Evolutionary conservation across 2,888 invertebrate genomes (phyloP).

Genomic region (Caenorhabditis doughertyi): DNA sequence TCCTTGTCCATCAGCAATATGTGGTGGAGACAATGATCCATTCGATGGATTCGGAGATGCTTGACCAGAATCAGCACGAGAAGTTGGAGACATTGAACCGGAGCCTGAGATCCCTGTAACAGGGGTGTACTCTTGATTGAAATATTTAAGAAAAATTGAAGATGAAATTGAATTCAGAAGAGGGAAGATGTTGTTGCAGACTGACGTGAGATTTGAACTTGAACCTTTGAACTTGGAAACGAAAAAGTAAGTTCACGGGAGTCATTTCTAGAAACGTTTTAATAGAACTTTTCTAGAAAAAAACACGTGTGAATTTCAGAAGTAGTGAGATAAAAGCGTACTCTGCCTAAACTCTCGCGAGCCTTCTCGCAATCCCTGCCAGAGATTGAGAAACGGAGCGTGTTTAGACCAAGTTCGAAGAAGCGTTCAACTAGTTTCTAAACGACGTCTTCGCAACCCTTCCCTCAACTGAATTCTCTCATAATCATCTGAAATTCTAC

Average conservation of each 20-base stretch:
- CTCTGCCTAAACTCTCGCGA: too few relatives aligned
- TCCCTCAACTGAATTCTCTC: not conserved
- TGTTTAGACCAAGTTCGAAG: too few relatives aligned
- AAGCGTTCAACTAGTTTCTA: not conserved
- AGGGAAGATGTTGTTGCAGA: not conserved
- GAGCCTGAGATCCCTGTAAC: constrained; percentile 67
- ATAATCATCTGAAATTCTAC: constrained; percentile 4
- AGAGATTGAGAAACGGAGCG: too few relatives aligned
- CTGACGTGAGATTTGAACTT: not conserved
- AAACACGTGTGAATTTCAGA: too few relatives aligned
- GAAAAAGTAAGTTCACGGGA: not conserved
- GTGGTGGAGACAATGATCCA: constrained; percentile 62
- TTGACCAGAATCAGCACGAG: constrained; percentile 55
- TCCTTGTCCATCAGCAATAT: constrained; percentile 28
- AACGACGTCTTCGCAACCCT: not conserved
- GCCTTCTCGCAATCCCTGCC: too few relatives aligned
- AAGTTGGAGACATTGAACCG: constrained; percentile 61
- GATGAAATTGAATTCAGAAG: not conserved
- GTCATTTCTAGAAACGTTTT: not conserved
- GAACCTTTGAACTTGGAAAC: not conserved
- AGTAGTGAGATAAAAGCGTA: too few relatives aligned
- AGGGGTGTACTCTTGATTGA: constrained; percentile 41
- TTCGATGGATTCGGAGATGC: constrained; percentile 57
- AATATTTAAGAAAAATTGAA: constrained; percentile 2
- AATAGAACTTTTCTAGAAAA: too few relatives aligned